phyloP scores from a whole-genome alignment of 2,113 vertebrate species.

The Dissostichus mawsoni region DNA sequence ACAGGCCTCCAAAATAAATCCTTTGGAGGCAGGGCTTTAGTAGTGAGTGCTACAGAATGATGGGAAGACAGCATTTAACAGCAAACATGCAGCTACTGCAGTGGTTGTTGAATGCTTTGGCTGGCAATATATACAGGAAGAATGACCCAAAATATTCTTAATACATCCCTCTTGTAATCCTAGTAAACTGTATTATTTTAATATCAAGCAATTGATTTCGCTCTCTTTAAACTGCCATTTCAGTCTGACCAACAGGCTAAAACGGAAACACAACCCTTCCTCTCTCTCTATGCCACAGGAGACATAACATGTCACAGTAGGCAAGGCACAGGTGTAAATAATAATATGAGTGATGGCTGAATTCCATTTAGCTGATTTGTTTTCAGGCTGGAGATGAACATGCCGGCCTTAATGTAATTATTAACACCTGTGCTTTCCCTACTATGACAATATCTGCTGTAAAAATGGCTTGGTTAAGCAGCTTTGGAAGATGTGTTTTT shows the following conservation, averaged over 20 bases:
- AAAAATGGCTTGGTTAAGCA: not conserved
- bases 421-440: not conserved
- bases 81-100: not conserved
- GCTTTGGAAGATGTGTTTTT: not conserved
- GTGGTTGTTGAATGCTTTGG: not conserved
- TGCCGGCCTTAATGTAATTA: not conserved
- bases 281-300: not conserved
- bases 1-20: constrained; percentile 62
- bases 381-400: not conserved
- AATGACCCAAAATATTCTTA: not conserved
- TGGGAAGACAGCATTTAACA: not conserved
- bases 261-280: not conserved
- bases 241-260: not conserved
- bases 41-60: not conserved
- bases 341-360: not conserved
- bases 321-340: not conserved
- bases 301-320: not conserved
- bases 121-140: not conserved
- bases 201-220: not conserved
- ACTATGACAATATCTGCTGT: not conserved
- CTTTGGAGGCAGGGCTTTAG: constrained; percentile 27
- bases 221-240: not conserved
- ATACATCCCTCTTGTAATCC: not conserved
- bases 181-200: not conserved
- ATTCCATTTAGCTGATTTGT: not conserved